phyloP scores from a whole-genome alignment of 1,140 invertebrate species.

The Orchesella cincta region DNA sequence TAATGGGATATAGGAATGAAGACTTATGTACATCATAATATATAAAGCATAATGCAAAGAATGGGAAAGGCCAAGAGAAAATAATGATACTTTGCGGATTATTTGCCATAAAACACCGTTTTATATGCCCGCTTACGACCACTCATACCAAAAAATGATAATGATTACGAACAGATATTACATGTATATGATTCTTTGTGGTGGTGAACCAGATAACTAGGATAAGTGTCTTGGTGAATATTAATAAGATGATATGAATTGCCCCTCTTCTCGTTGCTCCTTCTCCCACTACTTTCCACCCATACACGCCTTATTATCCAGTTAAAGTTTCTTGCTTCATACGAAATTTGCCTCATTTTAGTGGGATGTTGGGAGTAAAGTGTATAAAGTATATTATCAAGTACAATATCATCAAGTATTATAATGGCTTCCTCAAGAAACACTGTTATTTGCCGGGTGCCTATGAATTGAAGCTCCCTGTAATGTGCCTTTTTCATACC shows the following conservation, averaged over 20 bases:
- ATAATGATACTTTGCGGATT: conserved; percentile 22
- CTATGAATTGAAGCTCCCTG: too few relatives aligned
- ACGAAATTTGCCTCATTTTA: too few relatives aligned
- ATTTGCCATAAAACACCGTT: conserved; percentile 14
- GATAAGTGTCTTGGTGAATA: neutral
- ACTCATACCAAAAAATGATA: conserved; percentile 18
- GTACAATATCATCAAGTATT: too few relatives aligned
- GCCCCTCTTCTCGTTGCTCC: neutral
- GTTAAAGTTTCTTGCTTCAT: too few relatives aligned
- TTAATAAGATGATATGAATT: conserved; percentile 17
- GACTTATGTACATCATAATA: conserved; percentile 3
- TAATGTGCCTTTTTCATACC: too few relatives aligned
- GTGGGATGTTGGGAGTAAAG: too few relatives aligned
- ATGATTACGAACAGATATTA: neutral
- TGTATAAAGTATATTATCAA: too few relatives aligned
- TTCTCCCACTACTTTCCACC: neutral
- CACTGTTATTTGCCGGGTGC: too few relatives aligned
- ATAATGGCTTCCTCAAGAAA: too few relatives aligned
- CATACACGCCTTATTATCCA: neutral
- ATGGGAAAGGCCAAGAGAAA: neutral
- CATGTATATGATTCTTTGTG: neutral
- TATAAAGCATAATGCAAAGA: conserved; percentile 1
- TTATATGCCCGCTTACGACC: conserved; percentile 15
- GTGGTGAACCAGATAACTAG: neutral
- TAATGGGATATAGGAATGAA: too few relatives aligned